Conservation (phyloP, 1,140 invertebrate species). For the Spodoptera frugiperda region DNA sequence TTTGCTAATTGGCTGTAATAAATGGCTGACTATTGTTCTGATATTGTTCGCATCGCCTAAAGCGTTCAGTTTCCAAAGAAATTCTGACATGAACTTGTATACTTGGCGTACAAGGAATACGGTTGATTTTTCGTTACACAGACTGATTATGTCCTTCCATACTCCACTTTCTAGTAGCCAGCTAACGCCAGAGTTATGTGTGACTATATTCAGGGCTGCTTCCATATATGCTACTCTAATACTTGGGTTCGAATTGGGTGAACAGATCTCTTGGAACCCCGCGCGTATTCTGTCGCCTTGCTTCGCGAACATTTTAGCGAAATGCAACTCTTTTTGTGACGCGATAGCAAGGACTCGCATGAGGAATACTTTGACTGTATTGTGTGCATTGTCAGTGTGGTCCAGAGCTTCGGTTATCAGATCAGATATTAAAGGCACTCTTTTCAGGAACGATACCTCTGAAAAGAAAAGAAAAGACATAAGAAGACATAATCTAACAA, state of each 20-base stretch:
- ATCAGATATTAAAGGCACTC: constrained; percentile 65
- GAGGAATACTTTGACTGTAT: constrained; percentile 77
- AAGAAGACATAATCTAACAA: background rate
- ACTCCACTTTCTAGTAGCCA: constrained; percentile 71
- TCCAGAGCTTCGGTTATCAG: constrained; percentile 62
- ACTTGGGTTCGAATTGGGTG: constrained; percentile 64
- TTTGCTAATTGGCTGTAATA: constrained; percentile 65
- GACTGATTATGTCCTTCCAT: constrained; percentile 74
- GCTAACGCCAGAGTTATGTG: constrained; percentile 69
- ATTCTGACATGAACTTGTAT: constrained; percentile 73
- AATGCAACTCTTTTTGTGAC: constrained; percentile 67
- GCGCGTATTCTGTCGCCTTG: constrained; percentile 62
- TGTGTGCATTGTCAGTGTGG: constrained; percentile 64
- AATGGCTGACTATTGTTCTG: constrained; percentile 61
- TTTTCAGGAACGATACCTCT: constrained; percentile 64
- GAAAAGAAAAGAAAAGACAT: constrained; percentile 59
- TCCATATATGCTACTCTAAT: constrained; percentile 76
- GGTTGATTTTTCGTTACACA: constrained; percentile 70
- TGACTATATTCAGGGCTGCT: constrained; percentile 66
- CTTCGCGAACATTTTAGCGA: constrained; percentile 67
- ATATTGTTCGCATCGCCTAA: constrained; percentile 62
- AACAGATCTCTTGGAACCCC: constrained; percentile 65
- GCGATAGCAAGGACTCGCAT: constrained; percentile 65
- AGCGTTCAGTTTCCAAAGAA: constrained; percentile 75
- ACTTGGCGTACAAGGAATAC: constrained; percentile 76